Evolutionary conservation across 92 coral and sea anemone genomes (phyloP), one percentile per base, ranked within the genome.

Genomic region (Pocillopora grandis): DNA sequence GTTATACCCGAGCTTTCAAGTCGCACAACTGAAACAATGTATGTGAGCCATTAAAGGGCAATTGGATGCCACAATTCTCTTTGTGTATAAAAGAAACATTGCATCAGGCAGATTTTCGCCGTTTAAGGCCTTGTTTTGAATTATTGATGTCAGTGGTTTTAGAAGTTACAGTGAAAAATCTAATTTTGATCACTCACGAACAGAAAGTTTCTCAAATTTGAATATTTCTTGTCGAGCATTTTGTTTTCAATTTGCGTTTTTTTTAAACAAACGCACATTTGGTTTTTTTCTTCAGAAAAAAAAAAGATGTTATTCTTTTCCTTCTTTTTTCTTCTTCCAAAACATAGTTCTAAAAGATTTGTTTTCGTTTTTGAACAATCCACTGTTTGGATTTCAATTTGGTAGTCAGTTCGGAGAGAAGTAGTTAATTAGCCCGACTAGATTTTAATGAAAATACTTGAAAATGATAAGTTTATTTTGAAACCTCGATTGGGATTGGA

Each of bases 311-410:
- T 11, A 52, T 12, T 0, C 10, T 56, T 74, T 19, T 27, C 49
- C 13, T 10, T 12, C n/a, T 36, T 77, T 70, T 63, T 77, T 52
- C 5, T 52, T 12, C 59, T 81, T 58, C 59, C 7, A 64, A 35
- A 19, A 31, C 60, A 37, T 5, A 13, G 58, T 21, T 58, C 70
- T 16, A 33, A 69, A 0, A 18, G 19, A 58, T 52, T 20, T 81
- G 85, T 81, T 81, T 81, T 81, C 23, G 58, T 81, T 81, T 80
- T n/a, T 36, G 36, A 33, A 58, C 68, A 68, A 81, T 58, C 18
- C 37, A 37, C 19, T 79, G 76, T 71, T 59, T 81, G 31, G 63
- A 37, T 55, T 79, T 31, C 83, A 52, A 49, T 79, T 66, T 66
- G 52, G 55, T 49, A 15, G 75, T 66, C 83, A 35, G 63, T 52